Conservation (phyloP, 2,797 vertebrate genomes). For the Tympanoctomys barrerae region DNA sequence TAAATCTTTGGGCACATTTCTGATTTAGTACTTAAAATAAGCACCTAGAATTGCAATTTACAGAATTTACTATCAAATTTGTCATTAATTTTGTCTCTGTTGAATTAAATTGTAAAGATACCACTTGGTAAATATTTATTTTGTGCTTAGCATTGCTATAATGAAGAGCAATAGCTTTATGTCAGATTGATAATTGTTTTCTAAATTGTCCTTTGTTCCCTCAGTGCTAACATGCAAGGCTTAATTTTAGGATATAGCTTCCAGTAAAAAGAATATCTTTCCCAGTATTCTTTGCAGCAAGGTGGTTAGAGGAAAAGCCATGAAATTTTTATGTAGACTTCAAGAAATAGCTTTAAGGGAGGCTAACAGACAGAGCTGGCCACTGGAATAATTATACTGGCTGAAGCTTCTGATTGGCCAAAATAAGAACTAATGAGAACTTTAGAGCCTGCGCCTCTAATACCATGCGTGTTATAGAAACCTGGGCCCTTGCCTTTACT, state of each 20-base stretch:
- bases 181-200: not conserved
- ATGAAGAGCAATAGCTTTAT: not conserved
- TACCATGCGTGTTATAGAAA: not conserved
- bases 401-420: not conserved
- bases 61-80: slow-evolving; percentile 28
- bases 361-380: not conserved
- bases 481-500: not conserved
- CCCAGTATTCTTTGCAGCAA: not conserved
- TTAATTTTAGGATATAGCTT: not conserved
- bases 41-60: slow-evolving; percentile 3
- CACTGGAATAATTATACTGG: not conserved
- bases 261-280: not conserved
- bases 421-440: not conserved
- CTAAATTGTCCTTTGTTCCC: not conserved
- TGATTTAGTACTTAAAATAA: slow-evolving; percentile 15
- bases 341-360: not conserved
- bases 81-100: not conserved
- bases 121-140: not conserved
- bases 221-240: not conserved
- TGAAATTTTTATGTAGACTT: not conserved
- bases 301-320: not conserved
- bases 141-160: not conserved
- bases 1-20: slow-evolving; percentile 29
- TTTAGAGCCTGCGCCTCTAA: not conserved
- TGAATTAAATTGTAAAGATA: slow-evolving; percentile 30